phyloP scores from a whole-genome alignment of 2,113 vertebrate genomes.

The Mormyrus iriodes region DNA sequence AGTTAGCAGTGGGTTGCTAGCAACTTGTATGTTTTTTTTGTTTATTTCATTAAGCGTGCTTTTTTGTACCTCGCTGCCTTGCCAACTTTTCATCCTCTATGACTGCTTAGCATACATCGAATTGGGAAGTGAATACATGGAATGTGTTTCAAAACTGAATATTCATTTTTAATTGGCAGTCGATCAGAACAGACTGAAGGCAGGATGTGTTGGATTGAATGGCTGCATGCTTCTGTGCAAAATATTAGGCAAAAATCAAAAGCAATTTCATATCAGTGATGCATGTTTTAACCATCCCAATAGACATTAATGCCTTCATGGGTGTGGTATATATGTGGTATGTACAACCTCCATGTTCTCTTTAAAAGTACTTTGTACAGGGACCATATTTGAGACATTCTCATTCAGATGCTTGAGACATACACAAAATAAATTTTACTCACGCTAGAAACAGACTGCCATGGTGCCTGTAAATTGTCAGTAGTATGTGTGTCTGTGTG shows the following conservation, averaged over 20 bases:
- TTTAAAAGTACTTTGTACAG: neutral
- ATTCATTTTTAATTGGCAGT: neutral
- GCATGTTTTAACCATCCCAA: neutral
- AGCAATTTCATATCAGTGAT: neutral
- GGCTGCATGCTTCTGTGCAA: neutral
- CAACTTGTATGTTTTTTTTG: neutral
- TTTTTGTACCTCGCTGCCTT: neutral
- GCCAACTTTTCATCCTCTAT: neutral
- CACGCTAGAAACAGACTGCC: neutral
- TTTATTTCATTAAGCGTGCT: neutral
- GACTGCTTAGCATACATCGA: neutral
- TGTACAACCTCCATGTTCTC: neutral
- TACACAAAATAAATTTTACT: neutral
- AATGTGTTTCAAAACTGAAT: neutral
- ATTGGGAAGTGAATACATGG: neutral
- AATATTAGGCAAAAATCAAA: neutral
- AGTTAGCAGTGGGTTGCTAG: neutral
- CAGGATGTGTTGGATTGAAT: neutral
- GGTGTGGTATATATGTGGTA: neutral
- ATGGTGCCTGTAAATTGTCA: neutral
- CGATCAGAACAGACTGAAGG: neutral
- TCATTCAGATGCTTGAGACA: neutral
- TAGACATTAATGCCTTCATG: neutral
- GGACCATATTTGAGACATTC: neutral
- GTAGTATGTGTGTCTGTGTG: neutral